Evolutionary conservation across 1,140 invertebrate species (phyloP).

Genomic region (Gonioctena quinquepunctata): DNA sequence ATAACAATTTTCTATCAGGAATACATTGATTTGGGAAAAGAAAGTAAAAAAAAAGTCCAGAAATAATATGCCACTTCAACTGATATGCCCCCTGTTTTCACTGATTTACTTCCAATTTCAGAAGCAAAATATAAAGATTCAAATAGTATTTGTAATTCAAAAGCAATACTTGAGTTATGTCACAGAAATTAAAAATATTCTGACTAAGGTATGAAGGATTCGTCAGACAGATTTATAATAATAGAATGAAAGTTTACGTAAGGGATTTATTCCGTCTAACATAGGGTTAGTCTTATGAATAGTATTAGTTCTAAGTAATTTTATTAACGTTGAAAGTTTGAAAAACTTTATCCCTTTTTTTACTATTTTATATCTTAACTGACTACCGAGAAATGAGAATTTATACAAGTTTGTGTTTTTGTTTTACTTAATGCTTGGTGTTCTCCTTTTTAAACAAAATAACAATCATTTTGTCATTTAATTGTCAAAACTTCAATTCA

Average conservation of each 20-base stretch:
- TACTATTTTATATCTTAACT: background rate
- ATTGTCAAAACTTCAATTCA: background rate
- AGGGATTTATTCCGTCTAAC: too few relatives aligned
- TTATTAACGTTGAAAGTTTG: background rate
- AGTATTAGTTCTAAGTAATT: too few relatives aligned
- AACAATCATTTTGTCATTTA: background rate
- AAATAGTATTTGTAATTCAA: background rate
- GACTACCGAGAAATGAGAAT: background rate
- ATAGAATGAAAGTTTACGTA: too few relatives aligned
- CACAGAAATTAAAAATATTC: background rate
- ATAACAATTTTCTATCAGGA: background rate
- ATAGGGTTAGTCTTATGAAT: too few relatives aligned
- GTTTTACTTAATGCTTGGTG: background rate
- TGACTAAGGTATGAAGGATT: too few relatives aligned
- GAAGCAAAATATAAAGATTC: background rate
- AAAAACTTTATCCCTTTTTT: background rate
- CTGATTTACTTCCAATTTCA: background rate
- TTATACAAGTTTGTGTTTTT: background rate
- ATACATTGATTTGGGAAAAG: background rate
- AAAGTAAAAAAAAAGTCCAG: background rate
- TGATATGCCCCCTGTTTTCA: too few relatives aligned
- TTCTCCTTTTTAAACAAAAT: background rate
- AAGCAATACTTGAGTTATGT: background rate
- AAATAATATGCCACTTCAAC: background rate
- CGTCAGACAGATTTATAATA: too few relatives aligned